Evolutionary conservation across 2,888 invertebrate genomes (phyloP).

Genomic region (Mimas tiliae): DNA sequence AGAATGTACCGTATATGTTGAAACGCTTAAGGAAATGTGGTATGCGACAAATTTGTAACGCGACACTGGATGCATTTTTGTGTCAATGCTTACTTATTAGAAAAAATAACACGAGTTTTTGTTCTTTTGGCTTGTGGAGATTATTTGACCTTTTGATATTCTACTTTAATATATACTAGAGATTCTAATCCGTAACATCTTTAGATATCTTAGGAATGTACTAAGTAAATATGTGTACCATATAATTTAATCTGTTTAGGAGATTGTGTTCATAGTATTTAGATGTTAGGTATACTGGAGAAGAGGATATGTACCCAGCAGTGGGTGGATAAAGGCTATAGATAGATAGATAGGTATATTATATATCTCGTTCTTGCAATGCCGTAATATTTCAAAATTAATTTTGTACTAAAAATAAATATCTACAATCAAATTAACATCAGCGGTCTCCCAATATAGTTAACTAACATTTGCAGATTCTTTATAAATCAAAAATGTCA

Average conservation of each 20-base stretch:
- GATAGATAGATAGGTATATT: too few species aligned
- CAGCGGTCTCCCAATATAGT: not conserved
- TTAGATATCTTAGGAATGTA: too few species aligned
- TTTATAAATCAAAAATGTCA: conserved; percentile 3
- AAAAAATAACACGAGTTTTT: conserved; percentile 60
- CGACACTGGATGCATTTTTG: conserved; percentile 60
- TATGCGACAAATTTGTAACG: conserved; percentile 71
- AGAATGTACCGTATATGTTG: conserved; percentile 36
- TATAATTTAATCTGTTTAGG: too few species aligned
- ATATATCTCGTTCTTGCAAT: too few species aligned
- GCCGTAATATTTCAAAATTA: too few species aligned
- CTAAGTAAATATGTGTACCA: too few species aligned
- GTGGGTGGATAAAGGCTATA: too few species aligned
- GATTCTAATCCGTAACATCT: not conserved
- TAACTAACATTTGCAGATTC: not conserved
- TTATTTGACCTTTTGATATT: conserved; percentile 15
- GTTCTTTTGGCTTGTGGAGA: conserved; percentile 12
- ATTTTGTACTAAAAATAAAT: too few species aligned
- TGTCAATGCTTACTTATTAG: conserved; percentile 62
- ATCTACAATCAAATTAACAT: not conserved
- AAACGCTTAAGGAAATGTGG: conserved; percentile 40
- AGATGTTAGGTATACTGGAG: too few species aligned
- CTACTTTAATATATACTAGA: not conserved
- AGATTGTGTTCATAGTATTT: too few species aligned
- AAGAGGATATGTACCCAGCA: too few species aligned